Evolutionary conservation across 2,888 invertebrate species (phyloP).

Genomic region (Papilio gigon): DNA sequence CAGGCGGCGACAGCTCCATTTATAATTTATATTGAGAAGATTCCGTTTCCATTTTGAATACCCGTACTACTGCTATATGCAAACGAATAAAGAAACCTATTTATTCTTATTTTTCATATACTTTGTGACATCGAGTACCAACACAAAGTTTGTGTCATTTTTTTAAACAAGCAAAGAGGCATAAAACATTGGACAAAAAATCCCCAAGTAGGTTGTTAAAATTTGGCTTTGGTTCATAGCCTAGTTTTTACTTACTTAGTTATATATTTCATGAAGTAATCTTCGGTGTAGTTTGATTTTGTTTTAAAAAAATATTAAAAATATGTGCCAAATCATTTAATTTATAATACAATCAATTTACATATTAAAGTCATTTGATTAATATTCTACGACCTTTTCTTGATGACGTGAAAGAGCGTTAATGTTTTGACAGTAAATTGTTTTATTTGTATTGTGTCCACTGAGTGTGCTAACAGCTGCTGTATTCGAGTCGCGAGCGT

Average conservation of each 20-base stretch:
- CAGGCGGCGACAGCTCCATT: slow-evolving; percentile 56
- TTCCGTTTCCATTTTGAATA: slow-evolving; percentile 52
- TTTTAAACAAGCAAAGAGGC: neutral
- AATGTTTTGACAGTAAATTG: slow-evolving; percentile 3
- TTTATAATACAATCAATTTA: neutral
- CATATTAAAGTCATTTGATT: neutral
- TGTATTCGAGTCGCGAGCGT: slow-evolving; percentile 46
- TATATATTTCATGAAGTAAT: neutral
- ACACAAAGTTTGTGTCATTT: neutral
- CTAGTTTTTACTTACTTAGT: neutral
- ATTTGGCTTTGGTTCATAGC: neutral
- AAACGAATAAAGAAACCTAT: slow-evolving; percentile 51
- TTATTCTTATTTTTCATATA: neutral
- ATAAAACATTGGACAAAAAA: neutral
- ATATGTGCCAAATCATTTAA: neutral
- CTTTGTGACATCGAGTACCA: neutral
- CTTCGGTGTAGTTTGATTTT: neutral
- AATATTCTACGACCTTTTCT: slow-evolving; percentile 26
- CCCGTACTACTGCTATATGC: slow-evolving; percentile 52
- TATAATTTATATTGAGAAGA: slow-evolving; percentile 60
- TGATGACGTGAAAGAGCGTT: slow-evolving; percentile 29
- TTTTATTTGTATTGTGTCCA: slow-evolving; percentile 35
- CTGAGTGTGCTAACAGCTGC: slow-evolving; percentile 41
- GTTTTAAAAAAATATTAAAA: too few species aligned
- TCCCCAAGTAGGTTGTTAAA: neutral